Evolutionary conservation across 2,113 vertebrate species (phyloP), one percentile per base, ranked within the genome.

Genomic region (Rhombomys opimus): DNA sequence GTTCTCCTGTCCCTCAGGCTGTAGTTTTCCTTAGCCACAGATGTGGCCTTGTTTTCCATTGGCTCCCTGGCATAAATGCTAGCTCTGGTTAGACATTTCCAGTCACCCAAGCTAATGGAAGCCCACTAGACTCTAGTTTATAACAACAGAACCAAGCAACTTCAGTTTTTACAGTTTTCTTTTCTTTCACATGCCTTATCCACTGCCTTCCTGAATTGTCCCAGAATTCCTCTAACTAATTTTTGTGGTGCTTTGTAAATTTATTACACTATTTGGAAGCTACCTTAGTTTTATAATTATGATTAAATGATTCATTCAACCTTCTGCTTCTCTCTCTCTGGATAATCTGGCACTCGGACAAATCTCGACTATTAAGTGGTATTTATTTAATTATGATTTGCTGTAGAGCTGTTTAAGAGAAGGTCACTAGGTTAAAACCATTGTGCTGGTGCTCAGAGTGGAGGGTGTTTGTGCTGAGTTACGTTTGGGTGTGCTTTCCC

Each of bases 361-460:
- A 96, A 97, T 97, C 95, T 97, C 77, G 52, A 27, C 96, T 97
- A 97, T 97, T 86, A 98, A 98, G 90, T 95, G 46, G 70, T 98
- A 98, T 98, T 98, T 98, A 97, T 98, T 98, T 98, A 98, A 98
- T 97, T 96, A 95, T 98, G 96, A 98, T 98, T 98, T 98, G 98
- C 95, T 97, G 63, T 95, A 97, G 97, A 97, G 90, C 96, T 97
- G 97, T 97, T 98, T 98, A 98, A 95, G 95, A 98, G 94, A 17
- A 2, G 72, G 94, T 98, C 97, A 93, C 92, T 97, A 97, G 85
- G 89, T 98, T 98, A 98, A 95, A 97, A 59, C 97, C 98, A 97
- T 97, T 97, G 98, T 76, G 97, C 80, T 67, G 67, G 93, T 96
- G 35, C 57, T 97, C 65, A 0, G 90, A 93, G 97, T 50, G 82